Conservation (phyloP, 2,797 vertebrate genomes). For the Gymnopithys bicolor region DNA sequence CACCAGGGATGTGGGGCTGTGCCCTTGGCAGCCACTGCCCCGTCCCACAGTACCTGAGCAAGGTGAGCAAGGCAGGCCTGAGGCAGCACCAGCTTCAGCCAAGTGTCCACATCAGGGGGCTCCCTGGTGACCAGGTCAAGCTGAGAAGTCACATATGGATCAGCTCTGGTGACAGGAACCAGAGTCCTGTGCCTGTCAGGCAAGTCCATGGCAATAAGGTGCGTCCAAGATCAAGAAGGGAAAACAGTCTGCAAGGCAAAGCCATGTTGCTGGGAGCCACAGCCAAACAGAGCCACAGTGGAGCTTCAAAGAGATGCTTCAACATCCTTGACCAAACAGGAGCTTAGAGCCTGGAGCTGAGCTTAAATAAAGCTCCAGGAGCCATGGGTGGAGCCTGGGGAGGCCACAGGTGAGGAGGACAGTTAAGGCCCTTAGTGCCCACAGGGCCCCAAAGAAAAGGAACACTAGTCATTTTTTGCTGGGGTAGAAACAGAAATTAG, state of each 20-base stretch:
- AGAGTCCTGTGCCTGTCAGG: neutral
- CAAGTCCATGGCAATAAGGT: neutral
- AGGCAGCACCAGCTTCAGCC: neutral
- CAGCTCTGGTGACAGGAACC: neutral
- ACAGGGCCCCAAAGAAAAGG: neutral
- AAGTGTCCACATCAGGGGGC: neutral
- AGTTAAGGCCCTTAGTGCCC: neutral
- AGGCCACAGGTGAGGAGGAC: neutral
- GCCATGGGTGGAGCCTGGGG: rapidly evolving
- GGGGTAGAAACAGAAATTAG: neutral
- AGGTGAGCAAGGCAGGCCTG: neutral
- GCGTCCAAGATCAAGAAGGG: neutral
- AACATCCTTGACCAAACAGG: neutral
- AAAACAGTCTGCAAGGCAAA: neutral
- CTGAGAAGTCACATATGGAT: neutral
- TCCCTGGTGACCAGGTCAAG: neutral
- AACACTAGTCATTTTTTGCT: neutral
- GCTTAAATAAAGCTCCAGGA: neutral
- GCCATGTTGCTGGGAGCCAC: neutral
- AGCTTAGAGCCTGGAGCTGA: neutral
- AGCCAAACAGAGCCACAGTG: rapidly evolving
- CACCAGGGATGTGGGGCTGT: neutral
- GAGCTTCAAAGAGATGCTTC: rapidly evolving
- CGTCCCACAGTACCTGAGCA: neutral
- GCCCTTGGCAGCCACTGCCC: neutral